Conservation (phyloP, 2,797 vertebrate genomes). For the Amniataba percoides region DNA sequence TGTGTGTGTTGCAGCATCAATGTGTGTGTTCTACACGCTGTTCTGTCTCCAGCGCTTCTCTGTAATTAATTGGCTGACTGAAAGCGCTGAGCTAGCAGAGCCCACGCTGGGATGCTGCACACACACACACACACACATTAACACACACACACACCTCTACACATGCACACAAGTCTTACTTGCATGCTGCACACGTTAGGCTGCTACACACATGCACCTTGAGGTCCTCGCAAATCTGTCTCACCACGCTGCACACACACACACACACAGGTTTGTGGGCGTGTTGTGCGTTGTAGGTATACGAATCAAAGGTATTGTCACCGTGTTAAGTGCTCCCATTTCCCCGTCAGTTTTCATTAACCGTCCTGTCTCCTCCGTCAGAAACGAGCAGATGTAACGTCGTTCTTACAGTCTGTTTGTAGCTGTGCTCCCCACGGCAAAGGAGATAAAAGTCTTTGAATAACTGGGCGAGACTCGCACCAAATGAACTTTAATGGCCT, state of each 20-base stretch:
- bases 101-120: constrained; percentile 58
- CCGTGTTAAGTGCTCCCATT: constrained; percentile 48
- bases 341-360: constrained; percentile 62
- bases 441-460: constrained; percentile 46
- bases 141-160: constrained; percentile 9
- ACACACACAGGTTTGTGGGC: neutral
- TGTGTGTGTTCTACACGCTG: constrained; percentile 73
- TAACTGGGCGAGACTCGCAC: constrained; percentile 40
- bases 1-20: constrained; percentile 44
- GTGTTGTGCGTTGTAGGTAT: constrained; percentile 34
- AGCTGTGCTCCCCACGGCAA: constrained; percentile 37
- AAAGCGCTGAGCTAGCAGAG: constrained; percentile 82
- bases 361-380: constrained; percentile 40
- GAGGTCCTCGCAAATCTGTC: constrained; percentile 25
- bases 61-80: constrained; percentile 85
- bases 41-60: constrained; percentile 77
- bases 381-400: constrained; percentile 45
- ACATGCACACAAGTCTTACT: constrained; percentile 30
- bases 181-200: constrained; percentile 20
- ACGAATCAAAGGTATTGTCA: constrained; percentile 62
- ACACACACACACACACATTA: constrained; percentile 10
- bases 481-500: constrained; percentile 55
- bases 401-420: constrained; percentile 50
- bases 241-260: neutral
- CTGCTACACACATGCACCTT: constrained; percentile 20